Evolutionary conservation across 2,888 invertebrate species (phyloP).

Genomic region (Phasia obesa): DNA sequence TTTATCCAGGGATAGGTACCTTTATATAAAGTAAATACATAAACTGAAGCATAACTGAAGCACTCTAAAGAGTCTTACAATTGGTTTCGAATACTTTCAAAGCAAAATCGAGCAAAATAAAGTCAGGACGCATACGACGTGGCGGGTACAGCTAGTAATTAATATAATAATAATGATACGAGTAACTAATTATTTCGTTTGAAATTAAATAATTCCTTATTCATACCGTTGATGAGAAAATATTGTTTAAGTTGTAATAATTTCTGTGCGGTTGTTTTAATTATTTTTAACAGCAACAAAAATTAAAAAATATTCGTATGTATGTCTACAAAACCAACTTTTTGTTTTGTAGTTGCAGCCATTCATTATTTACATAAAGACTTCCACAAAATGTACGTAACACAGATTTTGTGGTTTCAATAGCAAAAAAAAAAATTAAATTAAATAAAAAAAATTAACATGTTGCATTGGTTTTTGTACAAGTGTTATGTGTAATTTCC

Average conservation of each 20-base stretch:
- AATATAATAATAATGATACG: constrained; percentile 19
- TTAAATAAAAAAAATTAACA: constrained; percentile 18
- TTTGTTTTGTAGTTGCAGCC: not conserved
- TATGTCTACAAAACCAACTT: constrained; percentile 16
- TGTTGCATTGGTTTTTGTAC: constrained; percentile 30
- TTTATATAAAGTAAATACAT: too few species aligned
- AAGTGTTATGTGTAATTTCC: not conserved
- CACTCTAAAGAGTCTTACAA: too few species aligned
- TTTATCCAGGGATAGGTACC: too few species aligned
- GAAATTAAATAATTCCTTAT: not conserved
- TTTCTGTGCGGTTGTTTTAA: constrained; percentile 14
- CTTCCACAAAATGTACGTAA: constrained; percentile 40
- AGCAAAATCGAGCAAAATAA: too few species aligned
- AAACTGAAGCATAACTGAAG: too few species aligned
- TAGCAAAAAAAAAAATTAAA: not conserved
- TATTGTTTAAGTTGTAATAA: constrained; percentile 12
- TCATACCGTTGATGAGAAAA: constrained; percentile 14
- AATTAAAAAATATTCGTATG: too few species aligned
- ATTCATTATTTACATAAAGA: constrained; percentile 31
- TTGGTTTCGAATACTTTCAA: too few species aligned
- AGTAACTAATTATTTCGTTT: constrained; percentile 27
- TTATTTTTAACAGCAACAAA: constrained; percentile 10
- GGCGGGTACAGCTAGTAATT: too few species aligned
- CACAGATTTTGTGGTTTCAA: too few species aligned
- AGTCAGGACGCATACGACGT: too few species aligned